Conservation (phyloP, 2,113 vertebrate species). For the Xenus cinereus region DNA sequence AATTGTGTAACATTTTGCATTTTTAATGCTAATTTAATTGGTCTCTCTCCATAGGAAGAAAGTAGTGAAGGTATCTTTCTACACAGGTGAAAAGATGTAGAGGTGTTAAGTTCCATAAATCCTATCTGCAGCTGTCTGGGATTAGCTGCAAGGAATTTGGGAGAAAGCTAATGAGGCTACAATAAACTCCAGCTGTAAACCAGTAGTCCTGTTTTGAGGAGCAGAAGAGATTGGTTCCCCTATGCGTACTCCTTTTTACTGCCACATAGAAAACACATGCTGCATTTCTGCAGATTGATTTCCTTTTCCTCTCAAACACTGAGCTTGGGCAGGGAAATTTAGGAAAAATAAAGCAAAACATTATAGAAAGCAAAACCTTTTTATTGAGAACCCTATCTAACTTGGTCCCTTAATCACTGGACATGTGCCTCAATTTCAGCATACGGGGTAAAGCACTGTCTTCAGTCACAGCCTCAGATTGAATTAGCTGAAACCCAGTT, state of each 20-base stretch:
- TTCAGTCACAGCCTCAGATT: not conserved
- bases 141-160: not conserved
- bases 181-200: not conserved
- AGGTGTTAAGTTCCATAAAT: not conserved
- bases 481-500: not conserved
- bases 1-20: not conserved
- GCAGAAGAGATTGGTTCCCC: not conserved
- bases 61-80: not conserved
- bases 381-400: not conserved
- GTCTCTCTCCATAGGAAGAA: not conserved
- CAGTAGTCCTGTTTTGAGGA: not conserved
- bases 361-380: not conserved
- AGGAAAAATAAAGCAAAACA: not conserved
- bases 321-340: not conserved
- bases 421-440: not conserved
- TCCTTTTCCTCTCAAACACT: not conserved
- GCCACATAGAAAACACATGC: not conserved
- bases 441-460: not conserved
- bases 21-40: not conserved
- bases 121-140: not conserved
- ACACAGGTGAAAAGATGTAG: not conserved
- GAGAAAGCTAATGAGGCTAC: not conserved
- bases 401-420: not conserved
- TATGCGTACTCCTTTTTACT: not conserved
- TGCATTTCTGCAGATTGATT: not conserved